Evolutionary conservation across 2,113 vertebrate genomes (phyloP), one percentile per base, ranked within the genome.

Genomic region (Caranx ignobilis): DNA sequence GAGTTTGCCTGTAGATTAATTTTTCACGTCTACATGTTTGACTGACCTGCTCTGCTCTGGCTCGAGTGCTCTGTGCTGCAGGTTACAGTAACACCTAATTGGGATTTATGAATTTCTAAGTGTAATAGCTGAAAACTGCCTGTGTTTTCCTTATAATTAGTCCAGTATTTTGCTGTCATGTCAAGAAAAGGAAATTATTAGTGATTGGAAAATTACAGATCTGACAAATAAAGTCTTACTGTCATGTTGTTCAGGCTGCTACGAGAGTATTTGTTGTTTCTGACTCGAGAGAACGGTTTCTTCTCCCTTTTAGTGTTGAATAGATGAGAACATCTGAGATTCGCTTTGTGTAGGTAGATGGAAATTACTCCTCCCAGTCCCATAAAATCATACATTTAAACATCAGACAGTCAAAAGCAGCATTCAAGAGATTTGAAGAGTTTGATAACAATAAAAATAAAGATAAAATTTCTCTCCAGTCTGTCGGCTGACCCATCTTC

Each of bases 41-140:
- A 21, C 19, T 57, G 31, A 64, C 15, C 19, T 7, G 34, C 41
- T 59, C 48, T 55, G 9, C 5, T 1, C n/a, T 61, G 26, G 54
- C 43, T 60, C 6, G 9, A 61, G 54, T 9, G 11, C 35, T 12
- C 1, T 41, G 2, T 5, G 0, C 9, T 54, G 50, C 21, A 18
- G 16, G 47, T 48, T 18, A 18, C 47, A 48, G 5, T 9, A 18
- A 16, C 52, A 45, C 5, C 11, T 19, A 45, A n/a, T 55, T 70
- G 32, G 62, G 47, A 71, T 66, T 26, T 4, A 47, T 79, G 63
- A 31, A 63, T 39, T 70, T 37, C 52, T 43, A 41, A 39, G 34
- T 32, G 16, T n/a, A 34, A 41, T 11, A 31, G 64, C 0, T 45
- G 3, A 15, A 21, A 4, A 11, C 5, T 60, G 55, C 45, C 8